Percentiles rank a stretch among this genome's conserved stretches.
Conservation (phyloP, 2,888 invertebrate genomes). For the Catocala sponsa region DNA sequence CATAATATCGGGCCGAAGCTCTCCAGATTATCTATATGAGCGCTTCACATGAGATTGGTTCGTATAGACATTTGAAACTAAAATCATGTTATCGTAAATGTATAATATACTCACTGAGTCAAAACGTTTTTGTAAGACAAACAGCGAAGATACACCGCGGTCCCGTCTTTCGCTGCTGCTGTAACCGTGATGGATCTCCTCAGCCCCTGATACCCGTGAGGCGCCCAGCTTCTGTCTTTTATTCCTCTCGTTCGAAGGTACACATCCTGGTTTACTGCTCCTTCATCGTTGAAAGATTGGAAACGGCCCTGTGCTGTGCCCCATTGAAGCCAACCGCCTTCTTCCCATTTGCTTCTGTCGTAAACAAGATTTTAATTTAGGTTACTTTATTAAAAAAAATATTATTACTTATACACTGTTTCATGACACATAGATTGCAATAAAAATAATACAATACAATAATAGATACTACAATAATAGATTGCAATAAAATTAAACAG, state of each 20-base stretch:
- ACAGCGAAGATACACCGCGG: conserved; percentile 85
- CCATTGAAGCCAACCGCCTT: conserved; percentile 89
- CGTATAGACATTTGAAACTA: too few species aligned
- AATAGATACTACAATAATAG: too few species aligned
- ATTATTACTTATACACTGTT: too few species aligned
- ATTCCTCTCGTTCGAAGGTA: conserved; percentile 86
- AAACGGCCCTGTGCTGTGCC: conserved; percentile 89
- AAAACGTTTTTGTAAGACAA: conserved; percentile 82
- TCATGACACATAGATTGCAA: too few species aligned
- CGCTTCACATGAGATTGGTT: too few species aligned
- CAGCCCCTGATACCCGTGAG: conserved; percentile 59
- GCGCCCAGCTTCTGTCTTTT: conserved; percentile 80
- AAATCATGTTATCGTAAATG: not conserved
- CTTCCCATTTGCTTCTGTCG: conserved; percentile 70
- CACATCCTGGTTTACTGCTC: conserved; percentile 61
- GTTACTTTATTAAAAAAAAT: too few species aligned
- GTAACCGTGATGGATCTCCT: conserved; percentile 69
- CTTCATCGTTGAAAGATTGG: conserved; percentile 74
- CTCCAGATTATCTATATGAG: too few species aligned
- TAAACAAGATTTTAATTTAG: not conserved
- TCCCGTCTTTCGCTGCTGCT: conserved; percentile 85
- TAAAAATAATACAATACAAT: too few species aligned
- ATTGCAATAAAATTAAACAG: too few species aligned
- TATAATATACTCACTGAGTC: conserved; percentile 85
- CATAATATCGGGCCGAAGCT: too few species aligned